Conservation (phyloP, 2,888 invertebrate genomes). For the Clunio marinus region DNA sequence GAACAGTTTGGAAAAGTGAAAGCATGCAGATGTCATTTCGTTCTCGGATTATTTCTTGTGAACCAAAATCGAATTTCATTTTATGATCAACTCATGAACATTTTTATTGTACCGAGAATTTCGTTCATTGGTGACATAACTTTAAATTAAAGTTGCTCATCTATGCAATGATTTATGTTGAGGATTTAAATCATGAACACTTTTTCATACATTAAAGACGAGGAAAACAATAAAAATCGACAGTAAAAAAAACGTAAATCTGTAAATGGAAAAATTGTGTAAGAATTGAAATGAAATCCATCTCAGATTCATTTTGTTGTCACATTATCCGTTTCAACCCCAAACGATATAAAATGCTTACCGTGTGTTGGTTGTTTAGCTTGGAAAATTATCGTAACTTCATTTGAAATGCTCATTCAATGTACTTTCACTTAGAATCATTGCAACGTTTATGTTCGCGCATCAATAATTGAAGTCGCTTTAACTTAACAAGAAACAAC, state of each 20-base stretch:
- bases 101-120: no score
- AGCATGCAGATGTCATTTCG: no score
- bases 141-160: no score
- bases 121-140: no score
- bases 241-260: slow-evolving; percentile 34
- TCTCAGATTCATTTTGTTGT: background rate
- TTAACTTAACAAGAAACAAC: background rate
- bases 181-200: no score
- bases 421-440: slow-evolving; percentile 1
- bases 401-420: background rate
- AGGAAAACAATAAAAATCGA: slow-evolving; percentile 28
- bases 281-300: slow-evolving; percentile 35
- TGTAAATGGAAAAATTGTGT: slow-evolving; percentile 39
- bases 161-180: no score
- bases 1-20: no score
- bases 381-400: slow-evolving; percentile 14
- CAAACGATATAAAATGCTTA: background rate
- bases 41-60: no score
- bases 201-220: no score
- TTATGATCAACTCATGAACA: no score
- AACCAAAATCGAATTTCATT: no score
- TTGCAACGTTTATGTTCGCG: background rate
- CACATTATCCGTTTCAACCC: slow-evolving; percentile 12
- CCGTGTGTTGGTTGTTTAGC: background rate
- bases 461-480: slow-evolving; percentile 4